Evolutionary conservation across 2,888 invertebrate species (phyloP), one percentile per base, ranked within the genome.

Genomic region (Limnephilus auricula): DNA sequence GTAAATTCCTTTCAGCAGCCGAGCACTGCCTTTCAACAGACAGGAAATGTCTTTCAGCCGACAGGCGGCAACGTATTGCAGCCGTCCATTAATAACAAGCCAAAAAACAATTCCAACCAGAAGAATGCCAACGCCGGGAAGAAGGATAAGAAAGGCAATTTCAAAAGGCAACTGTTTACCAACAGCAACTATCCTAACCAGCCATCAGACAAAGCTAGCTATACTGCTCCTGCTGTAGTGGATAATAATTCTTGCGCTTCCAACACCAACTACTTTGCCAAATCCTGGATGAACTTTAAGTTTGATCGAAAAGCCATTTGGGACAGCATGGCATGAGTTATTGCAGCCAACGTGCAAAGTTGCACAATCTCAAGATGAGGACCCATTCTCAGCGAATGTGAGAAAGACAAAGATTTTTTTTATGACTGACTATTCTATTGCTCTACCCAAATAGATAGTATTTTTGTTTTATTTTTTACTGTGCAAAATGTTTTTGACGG

Each of bases 261-360:
- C 12, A 80, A 30, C 15, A 34, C 82, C n/a, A 94, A 95, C 89
- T 97, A 97, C 93, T 95, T 95, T 92, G 97, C 97, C 15, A 96
- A 96, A 0, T 96, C 97, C 4, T 97, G 97, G 97, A 95, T 96
- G 10, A 96, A 97, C 94, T 97, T 97, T 94, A 97, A 96, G 94
- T 97, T 97, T 94, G 96, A 97, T 94, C 95, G 95, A 93, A 95
- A 95, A 92, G 96, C 96, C 30, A 96, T 97, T 92, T 94, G 96
- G 94, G 95, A 95, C 92, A 95, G 95, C 93, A 94, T 95, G 94
- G 94, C 94, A 12, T 95, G 94, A 94, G 31, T 4, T 80, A 25
- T 15, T 5, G 37, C 32, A 34, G 34, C 82, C 32, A 32, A 82
- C 18, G 6, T 18, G 34, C 18, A 25, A n/a, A 37, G 31, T 25